These are phyloP conservation scores for Augochlora pura DNA, from an alignment of 1,140 invertebrate genomes.

Conservation along the genomic window DNA sequence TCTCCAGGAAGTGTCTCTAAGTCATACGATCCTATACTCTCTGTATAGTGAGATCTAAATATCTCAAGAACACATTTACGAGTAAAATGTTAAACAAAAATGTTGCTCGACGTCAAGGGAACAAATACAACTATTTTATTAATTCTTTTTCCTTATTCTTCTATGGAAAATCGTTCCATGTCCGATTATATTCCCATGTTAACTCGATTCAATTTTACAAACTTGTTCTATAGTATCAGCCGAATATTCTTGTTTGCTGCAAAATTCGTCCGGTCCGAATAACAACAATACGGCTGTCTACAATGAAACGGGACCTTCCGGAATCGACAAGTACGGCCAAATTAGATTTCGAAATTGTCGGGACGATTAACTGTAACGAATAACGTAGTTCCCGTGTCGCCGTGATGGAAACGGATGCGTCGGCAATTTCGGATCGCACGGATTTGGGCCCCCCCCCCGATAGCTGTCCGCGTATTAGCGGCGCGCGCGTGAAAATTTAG, in stretches of 20 bases:
- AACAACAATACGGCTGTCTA: neutral
- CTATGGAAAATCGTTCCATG: no score
- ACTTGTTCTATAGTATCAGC: no score
- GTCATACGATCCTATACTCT: slow-evolving; percentile 89
- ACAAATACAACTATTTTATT: no score
- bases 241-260: no score
- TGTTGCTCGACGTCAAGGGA: no score
- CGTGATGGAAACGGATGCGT: neutral
- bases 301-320: neutral
- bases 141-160: no score
- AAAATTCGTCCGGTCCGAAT: no score
- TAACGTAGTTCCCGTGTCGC: neutral
- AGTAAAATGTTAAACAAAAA: no score
- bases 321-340: neutral
- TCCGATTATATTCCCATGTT: no score
- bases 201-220: no score
- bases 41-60: no score
- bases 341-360: slow-evolving; percentile 2
- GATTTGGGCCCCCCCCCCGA: neutral
- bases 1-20: slow-evolving; percentile 81
- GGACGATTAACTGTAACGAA: slow-evolving; percentile 4
- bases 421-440: neutral
- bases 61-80: no score
- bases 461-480: neutral
- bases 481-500: neutral